Evolutionary conservation across 1,140 invertebrate genomes (phyloP).

Genomic region (Drosophila micromelanica): DNA sequence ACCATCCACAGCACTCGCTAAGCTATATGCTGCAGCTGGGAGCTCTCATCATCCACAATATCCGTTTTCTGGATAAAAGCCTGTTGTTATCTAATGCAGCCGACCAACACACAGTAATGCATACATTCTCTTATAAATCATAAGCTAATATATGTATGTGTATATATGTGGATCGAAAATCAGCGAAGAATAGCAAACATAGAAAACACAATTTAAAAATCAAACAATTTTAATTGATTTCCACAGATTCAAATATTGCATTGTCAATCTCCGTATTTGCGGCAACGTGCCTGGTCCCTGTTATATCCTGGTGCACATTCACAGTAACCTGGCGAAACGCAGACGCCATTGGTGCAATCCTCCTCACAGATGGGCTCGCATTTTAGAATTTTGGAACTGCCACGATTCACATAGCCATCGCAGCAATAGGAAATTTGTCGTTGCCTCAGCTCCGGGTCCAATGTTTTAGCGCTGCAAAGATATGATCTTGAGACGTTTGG

Average conservation of each 20-base stretch:
- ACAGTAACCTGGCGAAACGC: conserved; percentile 85
- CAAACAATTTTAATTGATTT: not conserved
- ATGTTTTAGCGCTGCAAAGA: conserved; percentile 45
- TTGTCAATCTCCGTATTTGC: conserved; percentile 1
- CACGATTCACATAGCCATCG: conserved; percentile 53
- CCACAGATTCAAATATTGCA: not conserved
- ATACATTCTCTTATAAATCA: too few relatives aligned
- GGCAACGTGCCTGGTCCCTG: conserved; percentile 34
- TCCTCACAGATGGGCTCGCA: conserved; percentile 86
- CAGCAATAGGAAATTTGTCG: conserved; percentile 73
- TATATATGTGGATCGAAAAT: too few relatives aligned
- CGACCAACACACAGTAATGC: too few relatives aligned
- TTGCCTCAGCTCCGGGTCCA: conserved; percentile 55
- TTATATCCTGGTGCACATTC: conserved; percentile 80
- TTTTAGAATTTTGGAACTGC: conserved; percentile 49
- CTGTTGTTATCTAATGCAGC: too few relatives aligned
- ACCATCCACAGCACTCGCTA: too few relatives aligned
- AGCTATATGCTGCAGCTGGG: too few relatives aligned
- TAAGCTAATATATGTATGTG: too few relatives aligned
- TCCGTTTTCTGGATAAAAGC: not conserved
- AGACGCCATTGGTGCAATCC: conserved; percentile 86
- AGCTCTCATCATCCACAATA: not conserved
- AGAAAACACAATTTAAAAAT: too few relatives aligned
- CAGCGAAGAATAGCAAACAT: too few relatives aligned
- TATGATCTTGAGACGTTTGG: not conserved